Conservation (phyloP, 2,888 invertebrate species). For the Aelia acuminata region DNA sequence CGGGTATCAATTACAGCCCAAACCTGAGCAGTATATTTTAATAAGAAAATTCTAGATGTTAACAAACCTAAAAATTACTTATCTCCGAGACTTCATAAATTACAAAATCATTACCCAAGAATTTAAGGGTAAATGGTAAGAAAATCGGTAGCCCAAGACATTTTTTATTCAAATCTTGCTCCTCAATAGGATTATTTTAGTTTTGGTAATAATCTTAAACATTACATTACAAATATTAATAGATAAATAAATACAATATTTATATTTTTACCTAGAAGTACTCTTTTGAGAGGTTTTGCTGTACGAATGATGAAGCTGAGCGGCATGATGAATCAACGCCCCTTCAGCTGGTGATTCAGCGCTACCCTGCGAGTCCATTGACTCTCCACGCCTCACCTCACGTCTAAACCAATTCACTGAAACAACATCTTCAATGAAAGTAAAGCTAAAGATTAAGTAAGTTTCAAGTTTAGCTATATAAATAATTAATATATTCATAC, state of each 20-base stretch:
- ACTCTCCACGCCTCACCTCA: constrained; percentile 72
- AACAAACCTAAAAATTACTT: neutral
- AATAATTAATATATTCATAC: too few species aligned
- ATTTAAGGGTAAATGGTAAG: neutral
- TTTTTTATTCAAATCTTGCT: too few species aligned
- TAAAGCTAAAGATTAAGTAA: neutral
- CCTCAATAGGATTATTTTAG: too few species aligned
- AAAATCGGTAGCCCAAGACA: neutral
- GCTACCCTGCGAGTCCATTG: constrained; percentile 73
- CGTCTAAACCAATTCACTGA: constrained; percentile 75
- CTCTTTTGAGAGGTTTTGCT: constrained; percentile 67
- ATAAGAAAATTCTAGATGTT: too few species aligned
- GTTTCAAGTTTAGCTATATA: neutral
- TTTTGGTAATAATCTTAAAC: too few species aligned
- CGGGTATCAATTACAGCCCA: neutral
- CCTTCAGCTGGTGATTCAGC: constrained; percentile 73
- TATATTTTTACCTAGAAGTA: constrained; percentile 66
- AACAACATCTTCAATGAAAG: constrained; percentile 61
- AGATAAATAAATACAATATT: neutral
- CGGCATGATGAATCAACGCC: constrained; percentile 69
- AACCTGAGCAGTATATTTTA: neutral
- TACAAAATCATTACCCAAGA: neutral
- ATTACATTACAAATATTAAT: too few species aligned
- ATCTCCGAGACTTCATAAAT: neutral
- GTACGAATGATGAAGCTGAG: constrained; percentile 70